Conservation (phyloP, 1,140 invertebrate species). For the Drosophila watanabei region DNA sequence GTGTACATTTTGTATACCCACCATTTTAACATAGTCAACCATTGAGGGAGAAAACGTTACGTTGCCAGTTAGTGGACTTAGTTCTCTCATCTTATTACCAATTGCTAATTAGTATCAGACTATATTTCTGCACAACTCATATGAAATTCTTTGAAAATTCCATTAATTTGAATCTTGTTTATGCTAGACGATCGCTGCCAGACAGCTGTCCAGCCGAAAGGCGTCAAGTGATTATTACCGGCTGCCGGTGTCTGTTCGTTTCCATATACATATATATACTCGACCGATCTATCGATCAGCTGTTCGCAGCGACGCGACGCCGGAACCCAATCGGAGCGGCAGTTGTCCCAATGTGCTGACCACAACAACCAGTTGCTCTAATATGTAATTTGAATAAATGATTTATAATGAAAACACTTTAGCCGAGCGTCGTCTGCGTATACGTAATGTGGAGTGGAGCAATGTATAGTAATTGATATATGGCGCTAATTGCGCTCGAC, state of each 20-base stretch:
- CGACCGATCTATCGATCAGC: constrained; percentile 48
- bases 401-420: constrained; percentile 82
- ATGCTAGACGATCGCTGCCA: constrained; percentile 9
- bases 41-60: neutral
- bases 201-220: constrained; percentile 41
- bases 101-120: neutral
- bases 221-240: constrained; percentile 45
- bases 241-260: constrained; percentile 5
- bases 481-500: constrained; percentile 78
- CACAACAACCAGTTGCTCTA: constrained; percentile 60
- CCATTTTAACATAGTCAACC: neutral
- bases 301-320: constrained; percentile 33
- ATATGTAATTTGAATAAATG: constrained; percentile 81
- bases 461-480: constrained; percentile 77
- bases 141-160: constrained; percentile 36
- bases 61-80: neutral
- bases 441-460: constrained; percentile 62
- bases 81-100: too few relatives aligned
- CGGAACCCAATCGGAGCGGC: constrained; percentile 35
- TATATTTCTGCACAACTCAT: neutral
- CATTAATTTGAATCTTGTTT: constrained; percentile 37
- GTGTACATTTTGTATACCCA: too few relatives aligned
- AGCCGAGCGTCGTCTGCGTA: constrained; percentile 64
- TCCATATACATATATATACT: constrained; percentile 6
- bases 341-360: constrained; percentile 19